phyloP scores from a whole-genome alignment of 1,140 invertebrate genomes.

The Drosophila leontia region DNA sequence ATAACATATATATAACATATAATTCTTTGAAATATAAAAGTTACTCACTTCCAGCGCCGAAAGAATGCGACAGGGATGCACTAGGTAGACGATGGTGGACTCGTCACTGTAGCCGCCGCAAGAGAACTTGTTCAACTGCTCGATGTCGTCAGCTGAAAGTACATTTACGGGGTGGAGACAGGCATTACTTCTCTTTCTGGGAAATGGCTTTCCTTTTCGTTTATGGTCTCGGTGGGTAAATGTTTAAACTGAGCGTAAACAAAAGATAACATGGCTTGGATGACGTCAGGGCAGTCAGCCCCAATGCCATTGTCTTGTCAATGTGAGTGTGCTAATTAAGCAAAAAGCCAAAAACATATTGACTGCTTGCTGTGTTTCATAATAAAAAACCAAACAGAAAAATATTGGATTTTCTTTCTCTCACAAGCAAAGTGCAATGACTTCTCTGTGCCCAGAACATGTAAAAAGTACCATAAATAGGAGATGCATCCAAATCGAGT shows the following conservation, averaged over 20 bases:
- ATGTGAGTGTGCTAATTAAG: conserved; percentile 68
- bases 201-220: conserved; percentile 39
- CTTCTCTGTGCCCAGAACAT: conserved; percentile 28
- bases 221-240: conserved; percentile 23
- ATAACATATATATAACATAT: neutral
- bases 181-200: conserved; percentile 17
- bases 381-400: conserved; percentile 18
- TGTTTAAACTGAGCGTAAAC: conserved; percentile 53
- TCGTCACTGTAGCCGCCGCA: conserved; percentile 92
- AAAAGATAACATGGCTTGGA: conserved; percentile 63
- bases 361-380: conserved; percentile 39
- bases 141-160: conserved; percentile 90
- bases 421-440: conserved; percentile 49
- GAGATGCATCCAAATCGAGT: conserved; percentile 34
- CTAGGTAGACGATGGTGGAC: conserved; percentile 92
- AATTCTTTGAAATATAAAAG: conserved; percentile 4
- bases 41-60: conserved; percentile 90
- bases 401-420: conserved; percentile 23
- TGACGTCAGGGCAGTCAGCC: conserved; percentile 60
- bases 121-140: conserved; percentile 91
- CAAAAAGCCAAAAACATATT: conserved; percentile 36
- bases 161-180: conserved; percentile 11
- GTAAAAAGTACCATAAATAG: conserved; percentile 42
- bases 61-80: conserved; percentile 94
- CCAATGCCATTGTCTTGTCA: conserved; percentile 30